Conservation (phyloP, 2,113 vertebrate genomes). For the Butorides virescens region DNA sequence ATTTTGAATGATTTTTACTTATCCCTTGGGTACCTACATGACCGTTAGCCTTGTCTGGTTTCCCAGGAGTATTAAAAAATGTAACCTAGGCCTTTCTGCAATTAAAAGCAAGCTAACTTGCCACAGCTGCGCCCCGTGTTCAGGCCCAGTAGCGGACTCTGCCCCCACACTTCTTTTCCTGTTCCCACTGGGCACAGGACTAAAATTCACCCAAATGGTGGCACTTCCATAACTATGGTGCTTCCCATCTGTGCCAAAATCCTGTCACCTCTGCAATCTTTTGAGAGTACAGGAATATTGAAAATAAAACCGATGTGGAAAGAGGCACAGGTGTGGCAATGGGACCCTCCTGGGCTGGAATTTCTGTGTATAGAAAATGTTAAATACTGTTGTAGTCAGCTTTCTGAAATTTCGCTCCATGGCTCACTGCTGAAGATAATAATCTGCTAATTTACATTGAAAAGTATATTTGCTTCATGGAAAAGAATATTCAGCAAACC, state of each 20-base stretch:
- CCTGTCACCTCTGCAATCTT: neutral
- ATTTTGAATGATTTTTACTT: neutral
- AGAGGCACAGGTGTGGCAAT: neutral
- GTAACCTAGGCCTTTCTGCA: neutral
- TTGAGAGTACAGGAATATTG: neutral
- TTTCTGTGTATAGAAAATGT: neutral
- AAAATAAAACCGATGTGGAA: neutral
- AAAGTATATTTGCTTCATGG: neutral
- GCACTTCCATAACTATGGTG: neutral
- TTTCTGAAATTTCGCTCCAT: neutral
- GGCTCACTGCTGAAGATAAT: neutral
- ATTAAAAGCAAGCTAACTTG: neutral
- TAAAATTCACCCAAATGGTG: neutral
- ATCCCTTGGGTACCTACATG: neutral
- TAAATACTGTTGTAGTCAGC: neutral
- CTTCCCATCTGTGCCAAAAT: neutral
- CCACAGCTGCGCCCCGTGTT: neutral
- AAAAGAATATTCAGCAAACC: neutral
- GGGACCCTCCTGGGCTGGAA: neutral
- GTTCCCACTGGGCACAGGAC: neutral
- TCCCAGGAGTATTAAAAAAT: neutral
- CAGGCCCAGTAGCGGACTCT: neutral
- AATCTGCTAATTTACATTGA: neutral
- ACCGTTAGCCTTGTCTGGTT: neutral
- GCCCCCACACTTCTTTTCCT: neutral